Percentiles rank a stretch among this genome's conserved stretches.
These are phyloP conservation scores for Vicugna pacos DNA, from an alignment of 2,113 vertebrate genomes.

Conservation along the genomic window DNA sequence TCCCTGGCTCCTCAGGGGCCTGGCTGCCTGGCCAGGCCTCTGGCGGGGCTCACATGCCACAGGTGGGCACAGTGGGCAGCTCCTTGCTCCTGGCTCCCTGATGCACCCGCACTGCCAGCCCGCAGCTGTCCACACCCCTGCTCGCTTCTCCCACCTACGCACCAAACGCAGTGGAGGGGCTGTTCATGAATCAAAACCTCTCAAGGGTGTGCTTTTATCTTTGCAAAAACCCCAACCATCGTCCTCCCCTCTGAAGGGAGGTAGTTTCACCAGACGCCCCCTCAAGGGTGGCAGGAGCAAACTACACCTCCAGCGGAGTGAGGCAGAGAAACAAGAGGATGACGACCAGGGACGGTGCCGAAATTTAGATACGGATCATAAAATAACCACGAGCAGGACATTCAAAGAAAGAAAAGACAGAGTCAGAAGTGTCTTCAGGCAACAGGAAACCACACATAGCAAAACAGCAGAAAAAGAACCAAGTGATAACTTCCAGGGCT, in stretches of 20 bases:
- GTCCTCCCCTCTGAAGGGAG: background rate
- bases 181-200: background rate
- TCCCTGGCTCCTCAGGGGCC: background rate
- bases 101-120: fast-evolving
- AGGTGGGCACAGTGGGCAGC: background rate
- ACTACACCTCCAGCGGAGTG: too few species aligned
- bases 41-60: fast-evolving
- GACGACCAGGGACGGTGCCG: background rate
- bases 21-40: background rate
- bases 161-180: too few species aligned
- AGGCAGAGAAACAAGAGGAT: background rate
- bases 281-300: background rate
- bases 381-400: background rate
- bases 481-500: background rate
- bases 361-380: background rate
- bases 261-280: background rate
- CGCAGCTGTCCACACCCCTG: fast-evolving
- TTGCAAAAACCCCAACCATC: background rate
- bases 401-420: background rate
- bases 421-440: background rate
- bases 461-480: background rate
- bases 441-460: background rate
- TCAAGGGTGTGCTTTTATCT: background rate
- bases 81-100: background rate
- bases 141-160: fast-evolving